Conservation (phyloP, 2,888 invertebrate species). For the Lagria hirta region DNA sequence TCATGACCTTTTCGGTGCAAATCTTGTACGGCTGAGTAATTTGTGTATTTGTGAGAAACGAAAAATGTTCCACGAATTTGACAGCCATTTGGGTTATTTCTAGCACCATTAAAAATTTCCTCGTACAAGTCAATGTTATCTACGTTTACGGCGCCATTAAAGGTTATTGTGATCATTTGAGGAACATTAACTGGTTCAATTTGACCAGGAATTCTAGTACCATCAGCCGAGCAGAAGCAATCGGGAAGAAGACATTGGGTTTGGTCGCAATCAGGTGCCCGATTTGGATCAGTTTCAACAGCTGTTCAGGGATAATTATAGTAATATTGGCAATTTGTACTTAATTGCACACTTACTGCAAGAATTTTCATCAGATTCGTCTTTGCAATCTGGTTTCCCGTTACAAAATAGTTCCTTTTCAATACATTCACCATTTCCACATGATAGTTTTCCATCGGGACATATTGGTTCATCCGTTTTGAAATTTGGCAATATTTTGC, state of each 20-base stretch:
- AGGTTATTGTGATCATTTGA: conserved; percentile 91
- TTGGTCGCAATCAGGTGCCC: conserved; percentile 88
- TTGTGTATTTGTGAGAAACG: conserved; percentile 89
- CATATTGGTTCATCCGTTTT: conserved; percentile 94
- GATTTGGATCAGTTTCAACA: conserved; percentile 86
- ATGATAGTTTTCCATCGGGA: conserved; percentile 85
- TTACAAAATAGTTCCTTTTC: conserved; percentile 92
- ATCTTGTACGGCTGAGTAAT: conserved; percentile 88
- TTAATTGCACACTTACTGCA: conserved; percentile 77
- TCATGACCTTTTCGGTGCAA: conserved; percentile 88
- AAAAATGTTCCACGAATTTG: conserved; percentile 88
- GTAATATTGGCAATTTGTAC: conserved; percentile 7
- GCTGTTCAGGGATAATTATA: conserved; percentile 57
- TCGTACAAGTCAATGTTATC: conserved; percentile 92
- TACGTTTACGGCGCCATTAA: conserved; percentile 90
- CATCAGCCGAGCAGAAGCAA: conserved; percentile 91
- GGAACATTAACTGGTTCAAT: conserved; percentile 84
- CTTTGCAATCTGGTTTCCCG: conserved; percentile 88
- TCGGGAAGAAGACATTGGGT: conserved; percentile 87
- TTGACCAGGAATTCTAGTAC: conserved; percentile 83
- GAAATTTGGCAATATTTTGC: conserved; percentile 83
- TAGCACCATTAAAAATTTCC: conserved; percentile 82
- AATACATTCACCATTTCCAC: conserved; percentile 90
- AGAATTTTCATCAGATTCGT: conserved; percentile 93
- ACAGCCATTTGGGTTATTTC: conserved; percentile 87